These are phyloP conservation scores for Drosophila conformis DNA, from an alignment of 2,888 invertebrate genomes.

Conservation along the genomic window DNA sequence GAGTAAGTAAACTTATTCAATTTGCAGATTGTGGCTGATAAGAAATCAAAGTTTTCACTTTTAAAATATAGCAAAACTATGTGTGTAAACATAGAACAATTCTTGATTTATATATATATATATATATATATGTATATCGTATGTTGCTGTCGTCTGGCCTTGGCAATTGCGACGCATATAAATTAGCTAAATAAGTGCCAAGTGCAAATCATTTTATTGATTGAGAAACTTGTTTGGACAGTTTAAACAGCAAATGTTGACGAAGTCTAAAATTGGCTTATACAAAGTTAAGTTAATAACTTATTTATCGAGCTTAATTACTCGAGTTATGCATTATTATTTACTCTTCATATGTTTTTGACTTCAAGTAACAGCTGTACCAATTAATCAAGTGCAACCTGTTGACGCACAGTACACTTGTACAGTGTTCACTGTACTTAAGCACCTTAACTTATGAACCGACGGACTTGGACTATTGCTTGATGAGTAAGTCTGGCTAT, in stretches of 20 bases:
- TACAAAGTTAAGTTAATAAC: not conserved
- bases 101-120: too few species aligned
- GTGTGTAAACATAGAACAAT: too few species aligned
- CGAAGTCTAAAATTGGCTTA: not conserved
- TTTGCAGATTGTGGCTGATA: too few species aligned
- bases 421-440: conserved; percentile 34
- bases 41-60: too few species aligned
- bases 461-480: conserved; percentile 1
- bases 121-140: too few species aligned
- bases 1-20: not conserved
- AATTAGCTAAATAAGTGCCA: conserved; percentile 20
- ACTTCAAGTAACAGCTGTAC: conserved; percentile 24
- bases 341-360: not conserved
- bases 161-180: conserved; percentile 40
- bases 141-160: conserved; percentile 33
- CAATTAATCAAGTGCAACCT: conserved; percentile 12
- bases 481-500: conserved; percentile 7
- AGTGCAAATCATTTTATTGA: conserved; percentile 6
- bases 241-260: not conserved
- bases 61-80: too few species aligned
- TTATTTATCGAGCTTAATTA: not conserved
- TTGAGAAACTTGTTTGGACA: conserved; percentile 3
- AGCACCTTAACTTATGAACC: conserved; percentile 4
- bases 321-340: not conserved
- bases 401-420: not conserved